A percentile compares a stretch with the other conserved stretches of the same genome.
Evolutionary conservation across 2,797 vertebrate species (phyloP).

Genomic region (Catharus ustulatus): DNA sequence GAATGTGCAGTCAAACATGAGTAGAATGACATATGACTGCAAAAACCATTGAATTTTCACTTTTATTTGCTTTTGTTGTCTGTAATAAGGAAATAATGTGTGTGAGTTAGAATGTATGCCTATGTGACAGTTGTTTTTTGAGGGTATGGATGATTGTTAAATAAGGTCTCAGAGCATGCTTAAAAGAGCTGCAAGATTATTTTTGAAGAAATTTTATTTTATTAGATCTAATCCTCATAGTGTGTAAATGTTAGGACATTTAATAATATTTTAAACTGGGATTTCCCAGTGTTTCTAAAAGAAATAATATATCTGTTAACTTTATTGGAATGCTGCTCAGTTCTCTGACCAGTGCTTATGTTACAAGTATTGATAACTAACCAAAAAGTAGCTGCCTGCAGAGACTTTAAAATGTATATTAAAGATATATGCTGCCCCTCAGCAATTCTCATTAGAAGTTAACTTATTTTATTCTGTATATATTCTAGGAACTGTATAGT

Average conservation of each 20-base stretch:
- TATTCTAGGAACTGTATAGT: conserved; percentile 98
- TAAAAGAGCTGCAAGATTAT: conserved; percentile 97
- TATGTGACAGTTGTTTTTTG: conserved; percentile 74
- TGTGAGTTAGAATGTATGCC: conserved; percentile 73
- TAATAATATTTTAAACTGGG: conserved; percentile 94
- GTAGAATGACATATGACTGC: conserved; percentile 51
- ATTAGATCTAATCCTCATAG: conserved; percentile 96
- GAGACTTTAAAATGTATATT: conserved; percentile 90
- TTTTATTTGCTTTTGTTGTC: conserved; percentile 69
- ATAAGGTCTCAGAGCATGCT: conserved; percentile 90
- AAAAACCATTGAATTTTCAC: conserved; percentile 69
- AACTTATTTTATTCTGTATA: conserved; percentile 99
- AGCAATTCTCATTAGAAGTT: conserved; percentile 90
- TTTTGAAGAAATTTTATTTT: conserved; percentile 99
- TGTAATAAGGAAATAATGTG: conserved; percentile 62
- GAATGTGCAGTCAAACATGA: conserved; percentile 49
- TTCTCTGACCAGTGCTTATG: conserved; percentile 89
- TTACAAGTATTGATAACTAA: conserved; percentile 91
- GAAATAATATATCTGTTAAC: conserved; percentile 94
- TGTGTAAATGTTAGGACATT: conserved; percentile 98
- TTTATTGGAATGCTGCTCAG: conserved; percentile 89
- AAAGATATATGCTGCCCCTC: conserved; percentile 87
- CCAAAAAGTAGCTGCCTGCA: conserved; percentile 99
- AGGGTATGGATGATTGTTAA: conserved; percentile 78
- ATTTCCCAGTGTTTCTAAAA: conserved; percentile 88